Conservation (phyloP, 2,888 invertebrate genomes). For the Sesamia inferens region DNA sequence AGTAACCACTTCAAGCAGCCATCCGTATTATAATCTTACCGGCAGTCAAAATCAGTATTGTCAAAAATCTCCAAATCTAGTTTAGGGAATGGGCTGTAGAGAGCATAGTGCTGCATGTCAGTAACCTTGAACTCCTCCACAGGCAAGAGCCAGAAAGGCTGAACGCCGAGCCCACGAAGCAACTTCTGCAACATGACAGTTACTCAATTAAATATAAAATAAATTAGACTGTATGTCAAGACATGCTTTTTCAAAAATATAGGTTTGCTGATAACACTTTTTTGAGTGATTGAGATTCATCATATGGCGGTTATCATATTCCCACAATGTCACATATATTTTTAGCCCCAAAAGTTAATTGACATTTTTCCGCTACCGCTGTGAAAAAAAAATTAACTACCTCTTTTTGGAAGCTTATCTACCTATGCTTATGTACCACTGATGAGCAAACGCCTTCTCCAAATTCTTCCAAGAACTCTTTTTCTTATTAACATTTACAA, state of each 20-base stretch:
- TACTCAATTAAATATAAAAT: background rate
- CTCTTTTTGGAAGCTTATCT: too few relatives aligned
- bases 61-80: conserved; percentile 84
- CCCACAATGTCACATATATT: background rate
- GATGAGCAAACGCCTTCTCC: too few relatives aligned
- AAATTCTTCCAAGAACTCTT: too few relatives aligned
- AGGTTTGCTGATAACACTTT: too few relatives aligned
- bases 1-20: background rate
- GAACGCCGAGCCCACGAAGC: conserved; percentile 80
- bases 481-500: too few relatives aligned
- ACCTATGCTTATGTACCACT: too few relatives aligned
- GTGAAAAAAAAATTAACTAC: too few relatives aligned
- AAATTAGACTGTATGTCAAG: background rate
- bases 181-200: conserved; percentile 76
- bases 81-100: conserved; percentile 82
- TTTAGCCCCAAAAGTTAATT: too few relatives aligned
- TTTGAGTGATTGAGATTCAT: background rate
- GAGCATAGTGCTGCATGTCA: conserved; percentile 77
- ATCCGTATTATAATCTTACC: conserved; percentile 69
- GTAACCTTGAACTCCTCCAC: conserved; percentile 76
- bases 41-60: conserved; percentile 85
- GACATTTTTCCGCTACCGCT: too few relatives aligned
- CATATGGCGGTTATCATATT: background rate
- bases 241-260: background rate
- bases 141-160: conserved; percentile 81